These are phyloP conservation scores for Eurois occulta DNA, from an alignment of 2,888 invertebrate species.

Conservation along the genomic window DNA sequence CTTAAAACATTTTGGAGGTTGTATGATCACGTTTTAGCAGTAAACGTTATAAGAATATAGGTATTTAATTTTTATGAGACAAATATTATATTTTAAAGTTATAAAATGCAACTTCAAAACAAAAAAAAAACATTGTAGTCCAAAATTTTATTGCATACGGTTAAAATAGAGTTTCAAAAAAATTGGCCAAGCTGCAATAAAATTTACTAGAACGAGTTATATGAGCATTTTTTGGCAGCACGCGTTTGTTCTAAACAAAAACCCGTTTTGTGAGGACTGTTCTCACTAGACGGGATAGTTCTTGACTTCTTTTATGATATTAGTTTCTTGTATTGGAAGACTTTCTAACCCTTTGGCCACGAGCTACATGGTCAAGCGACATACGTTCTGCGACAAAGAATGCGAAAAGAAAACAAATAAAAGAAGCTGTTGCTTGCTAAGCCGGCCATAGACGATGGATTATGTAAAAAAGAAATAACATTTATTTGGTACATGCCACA, in stretches of 20 bases:
- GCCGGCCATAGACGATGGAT: too few species aligned
- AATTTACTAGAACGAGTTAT: slow-evolving; percentile 64
- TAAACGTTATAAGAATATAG: not conserved
- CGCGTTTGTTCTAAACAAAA: slow-evolving; percentile 59
- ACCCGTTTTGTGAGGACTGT: slow-evolving; percentile 51
- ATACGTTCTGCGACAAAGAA: not conserved
- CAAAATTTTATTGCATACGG: slow-evolving; percentile 12
- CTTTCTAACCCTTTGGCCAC: not conserved
- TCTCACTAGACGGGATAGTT: slow-evolving; percentile 51
- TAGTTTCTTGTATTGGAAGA: slow-evolving; percentile 22
- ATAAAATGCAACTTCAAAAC: not conserved
- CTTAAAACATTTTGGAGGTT: not conserved
- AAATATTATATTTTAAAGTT: not conserved
- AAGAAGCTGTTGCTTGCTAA: not conserved
- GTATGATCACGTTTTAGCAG: not conserved
- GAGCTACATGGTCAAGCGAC: not conserved
- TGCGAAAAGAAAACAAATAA: not conserved
- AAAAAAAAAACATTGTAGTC: slow-evolving; percentile 13
- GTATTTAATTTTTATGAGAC: not conserved
- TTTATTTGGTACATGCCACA: not conserved
- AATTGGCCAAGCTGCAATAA: slow-evolving; percentile 61
- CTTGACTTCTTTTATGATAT: slow-evolving; percentile 36
- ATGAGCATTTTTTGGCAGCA: slow-evolving; percentile 70
- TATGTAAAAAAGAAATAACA: not conserved
- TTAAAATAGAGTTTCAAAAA: slow-evolving; percentile 50